Evolutionary conservation across 2,797 vertebrate species (phyloP), one percentile per base, ranked within the genome.

Genomic region (Phalanger gymnotis): DNA sequence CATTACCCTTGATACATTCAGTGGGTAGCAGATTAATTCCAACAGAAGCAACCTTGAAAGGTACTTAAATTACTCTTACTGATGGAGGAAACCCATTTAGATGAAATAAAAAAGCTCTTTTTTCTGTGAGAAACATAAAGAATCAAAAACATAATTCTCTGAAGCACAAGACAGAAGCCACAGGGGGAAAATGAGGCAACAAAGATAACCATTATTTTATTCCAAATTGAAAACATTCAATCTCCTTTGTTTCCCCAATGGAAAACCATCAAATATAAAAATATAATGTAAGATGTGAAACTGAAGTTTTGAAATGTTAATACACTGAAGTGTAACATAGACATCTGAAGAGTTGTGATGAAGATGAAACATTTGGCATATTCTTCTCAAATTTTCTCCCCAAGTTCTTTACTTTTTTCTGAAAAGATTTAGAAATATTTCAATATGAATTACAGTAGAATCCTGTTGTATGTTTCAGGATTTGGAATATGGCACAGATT

Each of bases 31-130:
- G 28, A 56, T 52, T 58, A 92, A 52, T 61, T 56, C 31, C 56
- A 58, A 10, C 52, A 61, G 30, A 92, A 92, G 55, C 30, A 58
- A 53, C 14, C 91, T 92, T 34, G 28, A 47, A 52, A 92, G 47
- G 14, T 92, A 58, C 51, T 92, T 92, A 58, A 58, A 92, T 92
- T 58, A 34, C 31, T 92, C 56, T 61, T 92, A 58, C 56, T 92
- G 47, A 25, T 53, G 22, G 13, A 56, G 19, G 40, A 47, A 87
- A 47, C 22, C 40, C 40, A 87, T 51, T 27, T 87, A 87, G 40
- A 87, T 87, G 19, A 87, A 87, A 25, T 87, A 22, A 87, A 87
- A 87, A 87, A 87, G 73, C 40, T 47, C 40, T 66, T 81, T 66
- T 87, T 87, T 47, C n/a, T 47, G 7, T 87, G 40, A 87, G 9